Evolutionary conservation across 2,797 vertebrate species (phyloP).

Genomic region (Lerista edwardsae): DNA sequence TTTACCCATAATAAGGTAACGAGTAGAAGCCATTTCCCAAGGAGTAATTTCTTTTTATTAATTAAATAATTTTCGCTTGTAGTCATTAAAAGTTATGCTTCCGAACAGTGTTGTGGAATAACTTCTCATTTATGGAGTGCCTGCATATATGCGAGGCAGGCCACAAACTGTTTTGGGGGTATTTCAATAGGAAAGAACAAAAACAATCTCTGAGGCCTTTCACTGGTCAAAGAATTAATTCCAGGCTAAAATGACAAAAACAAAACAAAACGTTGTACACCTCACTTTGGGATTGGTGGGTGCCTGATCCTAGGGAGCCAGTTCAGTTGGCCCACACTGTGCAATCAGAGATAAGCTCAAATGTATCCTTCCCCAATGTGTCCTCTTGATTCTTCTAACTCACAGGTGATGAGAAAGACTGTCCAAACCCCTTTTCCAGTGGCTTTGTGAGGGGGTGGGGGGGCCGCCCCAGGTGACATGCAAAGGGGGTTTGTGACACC

Average conservation of each 20-base stretch:
- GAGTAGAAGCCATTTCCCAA: slow-evolving; percentile 48
- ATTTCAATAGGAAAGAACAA: neutral
- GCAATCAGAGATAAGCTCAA: too few relatives aligned
- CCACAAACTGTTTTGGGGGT: neutral
- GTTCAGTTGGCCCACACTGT: too few relatives aligned
- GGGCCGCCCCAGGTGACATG: too few relatives aligned
- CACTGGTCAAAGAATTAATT: neutral
- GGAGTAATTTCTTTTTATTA: slow-evolving; percentile 58
- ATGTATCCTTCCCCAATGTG: too few relatives aligned
- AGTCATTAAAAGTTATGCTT: slow-evolving; percentile 50
- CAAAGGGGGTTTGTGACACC: too few relatives aligned
- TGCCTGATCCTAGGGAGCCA: too few relatives aligned
- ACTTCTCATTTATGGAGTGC: slow-evolving; percentile 54
- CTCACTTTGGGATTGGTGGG: too few relatives aligned
- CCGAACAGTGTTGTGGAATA: slow-evolving; percentile 48
- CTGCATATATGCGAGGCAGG: neutral
- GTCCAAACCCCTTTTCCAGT: too few relatives aligned
- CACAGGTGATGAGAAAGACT: too few relatives aligned
- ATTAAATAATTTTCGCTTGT: slow-evolving; percentile 59
- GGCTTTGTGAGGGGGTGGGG: too few relatives aligned
- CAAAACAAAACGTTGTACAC: too few relatives aligned
- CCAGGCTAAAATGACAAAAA: neutral
- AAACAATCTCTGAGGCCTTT: neutral
- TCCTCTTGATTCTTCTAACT: too few relatives aligned
- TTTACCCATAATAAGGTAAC: slow-evolving; percentile 54